These are phyloP conservation scores for Nudaria mundana DNA, from an alignment of 2,888 invertebrate species.

Conservation along the genomic window DNA sequence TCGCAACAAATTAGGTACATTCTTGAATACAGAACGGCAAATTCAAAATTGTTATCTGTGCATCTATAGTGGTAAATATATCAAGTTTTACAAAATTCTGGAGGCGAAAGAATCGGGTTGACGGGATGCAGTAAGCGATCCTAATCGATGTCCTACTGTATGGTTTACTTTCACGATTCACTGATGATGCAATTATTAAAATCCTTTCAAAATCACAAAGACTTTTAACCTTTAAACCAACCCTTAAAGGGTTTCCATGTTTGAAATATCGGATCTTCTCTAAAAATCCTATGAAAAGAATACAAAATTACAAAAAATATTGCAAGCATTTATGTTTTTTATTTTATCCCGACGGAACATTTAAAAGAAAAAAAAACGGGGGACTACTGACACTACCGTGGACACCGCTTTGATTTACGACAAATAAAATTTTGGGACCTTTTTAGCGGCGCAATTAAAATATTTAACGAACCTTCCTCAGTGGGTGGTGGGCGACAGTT, in stretches of 20 bases:
- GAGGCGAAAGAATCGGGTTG: slow-evolving; percentile 60
- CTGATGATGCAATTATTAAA: slow-evolving; percentile 39
- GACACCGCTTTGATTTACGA: slow-evolving; percentile 73
- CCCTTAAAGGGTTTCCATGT: too few species aligned
- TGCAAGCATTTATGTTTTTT: too few species aligned
- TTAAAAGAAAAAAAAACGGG: slow-evolving; percentile 20
- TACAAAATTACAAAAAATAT: too few species aligned
- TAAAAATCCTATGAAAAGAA: too few species aligned
- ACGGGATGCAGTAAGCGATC: slow-evolving; percentile 69
- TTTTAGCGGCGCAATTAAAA: slow-evolving; percentile 79
- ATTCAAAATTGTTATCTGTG: slow-evolving; percentile 63
- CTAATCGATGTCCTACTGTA: slow-evolving; percentile 64
- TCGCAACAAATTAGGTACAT: slow-evolving; percentile 8
- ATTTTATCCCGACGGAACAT: slow-evolving; percentile 21
- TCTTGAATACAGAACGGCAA: slow-evolving; percentile 19
- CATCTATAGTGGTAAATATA: slow-evolving; percentile 68
- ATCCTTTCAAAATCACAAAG: slow-evolving; percentile 7
- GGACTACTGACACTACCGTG: slow-evolving; percentile 72
- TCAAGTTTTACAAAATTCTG: slow-evolving; percentile 58
- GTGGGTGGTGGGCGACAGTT: slow-evolving; percentile 80
- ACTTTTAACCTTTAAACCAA: background rate
- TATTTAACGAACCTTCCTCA: slow-evolving; percentile 71
- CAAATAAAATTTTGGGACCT: slow-evolving; percentile 67
- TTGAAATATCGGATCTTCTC: too few species aligned
- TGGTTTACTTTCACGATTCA: slow-evolving; percentile 57